Percentiles rank a stretch among this genome's conserved stretches.
Conservation (phyloP, 1,140 invertebrate genomes). For the Trypoxylus dichotomus region DNA sequence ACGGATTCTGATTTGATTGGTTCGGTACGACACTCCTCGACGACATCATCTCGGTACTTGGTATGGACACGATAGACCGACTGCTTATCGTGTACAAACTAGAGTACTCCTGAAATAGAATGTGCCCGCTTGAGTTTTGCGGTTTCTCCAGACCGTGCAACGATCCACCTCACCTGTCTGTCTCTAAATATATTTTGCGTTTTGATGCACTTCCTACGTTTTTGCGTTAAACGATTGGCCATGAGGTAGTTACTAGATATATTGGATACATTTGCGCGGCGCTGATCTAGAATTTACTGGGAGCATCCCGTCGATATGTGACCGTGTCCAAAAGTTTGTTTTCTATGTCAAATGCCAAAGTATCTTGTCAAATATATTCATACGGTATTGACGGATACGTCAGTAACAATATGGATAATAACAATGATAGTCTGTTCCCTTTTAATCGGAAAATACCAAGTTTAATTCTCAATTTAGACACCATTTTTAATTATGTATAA, state of each 20-base stretch:
- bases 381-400: too few relatives aligned
- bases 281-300: conserved; percentile 26
- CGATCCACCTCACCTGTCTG: conserved; percentile 14
- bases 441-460: too few relatives aligned
- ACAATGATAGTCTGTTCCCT: too few relatives aligned
- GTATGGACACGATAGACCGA: background rate
- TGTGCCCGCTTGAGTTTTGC: background rate
- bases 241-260: conserved; percentile 9
- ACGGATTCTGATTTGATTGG: background rate
- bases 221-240: conserved; percentile 6
- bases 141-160: background rate
- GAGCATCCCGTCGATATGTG: conserved; percentile 9
- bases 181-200: conserved; percentile 12
- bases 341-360: background rate
- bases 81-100: conserved; percentile 24
- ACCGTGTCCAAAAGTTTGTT: background rate
- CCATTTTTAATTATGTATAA: too few relatives aligned
- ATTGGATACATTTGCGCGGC: background rate
- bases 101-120: conserved; percentile 6
- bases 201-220: conserved; percentile 17
- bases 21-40: background rate
- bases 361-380: too few relatives aligned
- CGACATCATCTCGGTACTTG: conserved; percentile 1
- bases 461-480: too few relatives aligned
- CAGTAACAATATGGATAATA: too few relatives aligned